phyloP scores from a whole-genome alignment of 2,113 vertebrate genomes.

The Lichenostomus cassidix region DNA sequence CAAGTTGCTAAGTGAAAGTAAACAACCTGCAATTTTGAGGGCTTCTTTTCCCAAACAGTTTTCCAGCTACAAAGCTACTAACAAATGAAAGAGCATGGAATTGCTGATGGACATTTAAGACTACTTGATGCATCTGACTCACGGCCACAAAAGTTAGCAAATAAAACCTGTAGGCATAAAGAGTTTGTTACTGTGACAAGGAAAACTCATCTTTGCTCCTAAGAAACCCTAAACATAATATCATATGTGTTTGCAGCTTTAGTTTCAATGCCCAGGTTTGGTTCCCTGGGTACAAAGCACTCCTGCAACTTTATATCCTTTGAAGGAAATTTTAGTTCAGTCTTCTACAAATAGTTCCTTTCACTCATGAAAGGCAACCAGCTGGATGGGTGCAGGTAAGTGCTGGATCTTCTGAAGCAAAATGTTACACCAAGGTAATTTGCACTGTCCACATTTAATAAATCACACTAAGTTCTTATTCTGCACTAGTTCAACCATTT shows the following conservation, averaged over 20 bases:
- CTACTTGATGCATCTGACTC: background rate
- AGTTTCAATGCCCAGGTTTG: background rate
- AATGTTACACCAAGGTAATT: background rate
- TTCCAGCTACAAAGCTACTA: background rate
- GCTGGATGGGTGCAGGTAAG: background rate
- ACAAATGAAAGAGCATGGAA: background rate
- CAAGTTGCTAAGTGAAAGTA: background rate
- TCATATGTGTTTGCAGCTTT: background rate
- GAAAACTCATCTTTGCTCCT: background rate
- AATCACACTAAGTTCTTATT: background rate
- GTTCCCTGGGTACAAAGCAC: background rate
- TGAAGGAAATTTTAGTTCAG: background rate
- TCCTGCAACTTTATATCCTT: background rate
- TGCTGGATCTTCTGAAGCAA: background rate
- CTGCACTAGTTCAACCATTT: background rate
- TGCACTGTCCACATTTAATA: background rate
- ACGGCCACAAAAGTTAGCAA: background rate
- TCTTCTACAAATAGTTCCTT: background rate
- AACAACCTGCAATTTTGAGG: background rate
- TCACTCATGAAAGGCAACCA: background rate
- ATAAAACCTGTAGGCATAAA: background rate
- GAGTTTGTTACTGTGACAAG: background rate
- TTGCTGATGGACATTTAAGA: background rate
- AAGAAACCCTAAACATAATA: background rate
- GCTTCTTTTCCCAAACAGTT: background rate